Evolutionary conservation across 1,140 invertebrate genomes (phyloP).

Genomic region (Hestina assimilis): DNA sequence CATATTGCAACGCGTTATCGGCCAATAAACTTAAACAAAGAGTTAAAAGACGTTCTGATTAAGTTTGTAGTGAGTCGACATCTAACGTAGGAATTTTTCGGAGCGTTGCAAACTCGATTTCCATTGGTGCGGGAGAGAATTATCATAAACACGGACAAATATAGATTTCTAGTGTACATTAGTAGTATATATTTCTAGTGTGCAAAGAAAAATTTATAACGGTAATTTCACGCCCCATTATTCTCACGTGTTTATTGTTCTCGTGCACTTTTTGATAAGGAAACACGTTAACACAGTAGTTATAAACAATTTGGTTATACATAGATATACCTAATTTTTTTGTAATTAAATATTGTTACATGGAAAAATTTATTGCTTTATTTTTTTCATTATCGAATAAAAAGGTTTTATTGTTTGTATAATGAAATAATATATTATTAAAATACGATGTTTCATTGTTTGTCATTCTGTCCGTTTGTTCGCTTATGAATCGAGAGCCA

Average conservation of each 20-base stretch:
- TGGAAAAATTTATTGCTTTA: too few species aligned
- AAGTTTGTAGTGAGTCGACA: neutral
- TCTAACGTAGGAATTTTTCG: neutral
- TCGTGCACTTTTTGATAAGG: neutral
- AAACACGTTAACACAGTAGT: too few species aligned
- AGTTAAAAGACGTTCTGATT: neutral
- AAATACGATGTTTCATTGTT: too few species aligned
- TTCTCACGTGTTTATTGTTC: neutral
- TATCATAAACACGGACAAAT: neutral
- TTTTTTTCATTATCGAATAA: too few species aligned
- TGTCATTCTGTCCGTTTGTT: too few species aligned
- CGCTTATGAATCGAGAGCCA: too few species aligned
- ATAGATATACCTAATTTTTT: too few species aligned
- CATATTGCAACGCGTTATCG: slow-evolving; percentile 14
- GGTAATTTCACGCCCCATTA: neutral
- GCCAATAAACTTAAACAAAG: slow-evolving; percentile 11
- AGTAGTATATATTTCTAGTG: too few species aligned
- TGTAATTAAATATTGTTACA: too few species aligned
- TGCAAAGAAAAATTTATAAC: neutral
- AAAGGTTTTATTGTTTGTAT: too few species aligned
- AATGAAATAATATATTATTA: too few species aligned
- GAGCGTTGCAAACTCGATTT: neutral
- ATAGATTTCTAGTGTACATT: neutral
- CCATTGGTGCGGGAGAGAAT: neutral
- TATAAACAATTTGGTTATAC: too few species aligned